phyloP scores from a whole-genome alignment of 2,888 invertebrate genomes.

The Pedicia rivosa region DNA sequence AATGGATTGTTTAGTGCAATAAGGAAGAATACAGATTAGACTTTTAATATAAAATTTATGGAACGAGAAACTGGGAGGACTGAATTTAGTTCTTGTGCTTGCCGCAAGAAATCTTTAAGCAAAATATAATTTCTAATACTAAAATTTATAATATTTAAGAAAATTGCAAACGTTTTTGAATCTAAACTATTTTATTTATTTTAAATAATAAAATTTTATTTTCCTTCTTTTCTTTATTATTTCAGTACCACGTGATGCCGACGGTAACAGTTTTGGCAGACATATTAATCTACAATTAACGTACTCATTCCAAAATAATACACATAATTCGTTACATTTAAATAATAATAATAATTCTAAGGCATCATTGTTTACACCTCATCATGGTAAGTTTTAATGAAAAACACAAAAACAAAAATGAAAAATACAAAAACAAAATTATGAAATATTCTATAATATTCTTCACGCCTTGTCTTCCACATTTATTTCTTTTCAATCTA shows the following conservation, averaged over 20 bases:
- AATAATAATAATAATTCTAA: slow-evolving; percentile 26
- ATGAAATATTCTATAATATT: background rate
- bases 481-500: background rate
- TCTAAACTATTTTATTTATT: background rate
- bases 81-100: no score
- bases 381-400: slow-evolving; percentile 37
- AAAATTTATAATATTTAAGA: no score
- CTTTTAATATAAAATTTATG: no score
- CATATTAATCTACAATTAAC: slow-evolving; percentile 80
- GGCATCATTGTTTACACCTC: slow-evolving; percentile 39
- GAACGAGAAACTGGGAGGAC: no score
- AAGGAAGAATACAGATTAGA: no score
- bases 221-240: slow-evolving; percentile 23
- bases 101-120: no score
- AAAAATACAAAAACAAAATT: background rate
- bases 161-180: no score
- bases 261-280: slow-evolving; percentile 58
- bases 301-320: slow-evolving; percentile 74
- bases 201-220: slow-evolving; percentile 7
- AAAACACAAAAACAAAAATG: background rate
- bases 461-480: no score
- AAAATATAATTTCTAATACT: no score
- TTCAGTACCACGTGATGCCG: slow-evolving; percentile 50
- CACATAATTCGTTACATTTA: slow-evolving; percentile 33
- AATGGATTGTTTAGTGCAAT: no score